phyloP scores from a whole-genome alignment of 2,113 vertebrate species.

The Ploceus nigricollis region DNA sequence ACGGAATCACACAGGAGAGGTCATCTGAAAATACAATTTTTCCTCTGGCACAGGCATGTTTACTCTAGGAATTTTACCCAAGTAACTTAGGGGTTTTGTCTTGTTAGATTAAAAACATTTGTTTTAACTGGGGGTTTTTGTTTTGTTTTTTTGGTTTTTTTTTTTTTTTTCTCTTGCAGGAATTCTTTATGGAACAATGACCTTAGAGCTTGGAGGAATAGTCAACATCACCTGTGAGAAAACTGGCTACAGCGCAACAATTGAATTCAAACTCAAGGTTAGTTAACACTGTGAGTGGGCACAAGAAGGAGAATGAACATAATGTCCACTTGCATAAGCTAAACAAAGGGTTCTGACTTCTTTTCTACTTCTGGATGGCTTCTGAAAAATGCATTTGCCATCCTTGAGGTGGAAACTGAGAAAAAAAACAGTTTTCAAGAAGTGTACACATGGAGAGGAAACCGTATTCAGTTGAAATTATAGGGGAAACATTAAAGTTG shows the following conservation, averaged over 20 bases:
- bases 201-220: slow-evolving; percentile 91
- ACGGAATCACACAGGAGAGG: not conserved
- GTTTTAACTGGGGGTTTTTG: not conserved
- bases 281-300: not conserved
- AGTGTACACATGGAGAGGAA: not conserved
- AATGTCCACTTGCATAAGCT: not conserved
- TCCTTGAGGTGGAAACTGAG: not conserved
- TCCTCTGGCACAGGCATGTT: not conserved
- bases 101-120: not conserved
- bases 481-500: not conserved
- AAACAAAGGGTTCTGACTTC: not conserved
- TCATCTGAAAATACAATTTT: not conserved
- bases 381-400: not conserved
- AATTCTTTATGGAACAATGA: slow-evolving; percentile 97
- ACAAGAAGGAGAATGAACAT: not conserved
- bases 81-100: not conserved
- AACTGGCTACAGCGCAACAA: slow-evolving; percentile 92
- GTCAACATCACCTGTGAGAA: slow-evolving; percentile 94
- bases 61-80: not conserved
- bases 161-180: slow-evolving; percentile 67
- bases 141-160: not conserved
- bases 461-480: not conserved
- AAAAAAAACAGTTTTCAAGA: not conserved
- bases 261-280: slow-evolving; percentile 98
- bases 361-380: not conserved